Percentiles rank a stretch among this genome's conserved stretches.
Conservation (phyloP, 2,113 vertebrate species). For the Rattus norvegicus region DNA sequence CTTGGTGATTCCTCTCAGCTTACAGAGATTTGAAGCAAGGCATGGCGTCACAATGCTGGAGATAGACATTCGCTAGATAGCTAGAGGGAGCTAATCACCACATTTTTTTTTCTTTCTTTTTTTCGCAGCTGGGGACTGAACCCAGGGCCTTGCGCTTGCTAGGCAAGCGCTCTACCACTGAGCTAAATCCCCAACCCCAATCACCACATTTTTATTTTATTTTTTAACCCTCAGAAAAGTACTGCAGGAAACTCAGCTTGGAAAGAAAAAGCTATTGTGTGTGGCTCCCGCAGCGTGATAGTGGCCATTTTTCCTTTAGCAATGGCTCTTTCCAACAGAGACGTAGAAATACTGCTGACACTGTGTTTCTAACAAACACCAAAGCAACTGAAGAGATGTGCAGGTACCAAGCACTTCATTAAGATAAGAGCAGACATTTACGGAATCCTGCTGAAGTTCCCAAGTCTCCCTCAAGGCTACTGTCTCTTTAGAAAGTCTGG, state of each 20-base stretch:
- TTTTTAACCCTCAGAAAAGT: constrained; percentile 20
- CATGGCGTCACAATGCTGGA: constrained; percentile 16
- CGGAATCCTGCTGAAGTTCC: constrained; percentile 41
- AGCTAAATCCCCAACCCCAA: too few relatives aligned
- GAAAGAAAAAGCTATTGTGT: constrained; percentile 10
- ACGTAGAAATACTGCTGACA: constrained; percentile 25
- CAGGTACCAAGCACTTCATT: neutral
- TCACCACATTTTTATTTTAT: neutral
- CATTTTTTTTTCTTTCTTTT: too few relatives aligned
- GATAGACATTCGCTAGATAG: neutral
- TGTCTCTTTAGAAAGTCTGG: neutral
- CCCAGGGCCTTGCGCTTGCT: too few relatives aligned
- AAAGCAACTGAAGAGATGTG: neutral
- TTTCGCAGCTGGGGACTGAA: too few relatives aligned
- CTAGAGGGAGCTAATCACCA: neutral
- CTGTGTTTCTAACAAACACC: neutral
- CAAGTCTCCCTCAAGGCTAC: neutral
- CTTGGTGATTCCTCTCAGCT: neutral
- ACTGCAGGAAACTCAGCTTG: neutral
- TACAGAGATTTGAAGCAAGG: neutral
- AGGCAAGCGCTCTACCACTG: too few relatives aligned
- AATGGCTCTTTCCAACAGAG: neutral
- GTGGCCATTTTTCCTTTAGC: neutral
- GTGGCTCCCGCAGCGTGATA: neutral
- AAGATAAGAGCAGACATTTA: constrained; percentile 25